These are phyloP conservation scores for Salvelinus sp. DNA, from an alignment of 2,113 vertebrate species.

Conservation along the genomic window DNA sequence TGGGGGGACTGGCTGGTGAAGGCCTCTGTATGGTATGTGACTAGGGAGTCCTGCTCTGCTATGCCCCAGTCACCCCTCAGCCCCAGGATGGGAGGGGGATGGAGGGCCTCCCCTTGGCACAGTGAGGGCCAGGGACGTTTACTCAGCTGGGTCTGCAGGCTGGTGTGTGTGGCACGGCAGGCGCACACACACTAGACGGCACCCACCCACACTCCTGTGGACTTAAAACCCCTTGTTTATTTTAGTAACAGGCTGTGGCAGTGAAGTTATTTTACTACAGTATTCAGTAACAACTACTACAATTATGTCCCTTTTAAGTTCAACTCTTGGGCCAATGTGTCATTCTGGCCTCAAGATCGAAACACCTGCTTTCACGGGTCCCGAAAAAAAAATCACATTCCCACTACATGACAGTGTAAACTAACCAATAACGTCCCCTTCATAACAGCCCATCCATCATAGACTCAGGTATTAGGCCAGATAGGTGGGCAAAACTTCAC, in stretches of 20 bases:
- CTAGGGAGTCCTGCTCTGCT: conserved; percentile 32
- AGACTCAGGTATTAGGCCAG: neutral
- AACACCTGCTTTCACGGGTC: conserved; percentile 46
- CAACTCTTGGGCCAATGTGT: conserved; percentile 43
- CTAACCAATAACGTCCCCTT: conserved; percentile 50
- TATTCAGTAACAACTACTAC: conserved; percentile 70
- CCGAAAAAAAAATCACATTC: conserved; percentile 23
- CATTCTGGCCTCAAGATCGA: conserved; percentile 41
- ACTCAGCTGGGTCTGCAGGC: conserved; percentile 73
- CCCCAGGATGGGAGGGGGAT: conserved; percentile 31
- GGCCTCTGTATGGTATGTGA: conserved; percentile 58
- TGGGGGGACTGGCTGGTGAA: conserved; percentile 42
- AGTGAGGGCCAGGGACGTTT: conserved; percentile 69
- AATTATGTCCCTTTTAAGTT: conserved; percentile 67
- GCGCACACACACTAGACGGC: conserved; percentile 4
- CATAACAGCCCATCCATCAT: conserved; percentile 44
- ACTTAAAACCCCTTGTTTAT: conserved; percentile 64
- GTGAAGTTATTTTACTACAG: conserved; percentile 70
- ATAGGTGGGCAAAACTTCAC: neutral
- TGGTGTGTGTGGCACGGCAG: conserved; percentile 16
- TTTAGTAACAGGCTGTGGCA: conserved; percentile 75
- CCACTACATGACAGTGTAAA: conserved; percentile 36
- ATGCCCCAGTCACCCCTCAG: conserved; percentile 53
- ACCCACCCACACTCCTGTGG: conserved; percentile 34
- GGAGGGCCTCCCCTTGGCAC: conserved; percentile 51